Base-by-base conservation (phyloP, 2,797 vertebrate species). In the Alosa sapidissima region DNA sequence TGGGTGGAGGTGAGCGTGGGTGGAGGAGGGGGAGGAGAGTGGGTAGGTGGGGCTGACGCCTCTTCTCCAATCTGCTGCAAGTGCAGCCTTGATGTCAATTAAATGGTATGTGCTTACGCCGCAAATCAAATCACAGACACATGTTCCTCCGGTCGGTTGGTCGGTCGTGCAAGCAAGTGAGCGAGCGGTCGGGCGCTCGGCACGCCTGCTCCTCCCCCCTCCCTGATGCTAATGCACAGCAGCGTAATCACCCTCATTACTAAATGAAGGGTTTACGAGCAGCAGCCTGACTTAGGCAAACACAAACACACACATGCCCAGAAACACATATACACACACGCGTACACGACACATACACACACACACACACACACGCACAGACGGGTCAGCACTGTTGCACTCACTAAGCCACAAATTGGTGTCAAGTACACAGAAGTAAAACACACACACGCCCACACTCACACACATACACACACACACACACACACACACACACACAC, bases 41-140 rank as follows among this genome's bases (percentile, higher is more conserved):
- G n/a, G 48, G 9, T 19, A 49, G 81, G 13, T 21, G 33, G 81
- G 21, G 19, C 4, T 9, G 48, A 21, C 72, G 9, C 45, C 72
- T 45, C 4, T 9, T 88, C 89, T 89, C 90, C 92, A 93, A 92
- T 93, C 90, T 88, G 89, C 88, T 92, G 88, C 88, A 89, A 47
- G 86, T 82, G 89, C 85, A 87, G 87, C 90, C 89, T 90, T 91
- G 91, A 81, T 94, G 93, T 94, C 93, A 94, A 94, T 94, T 95
- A 94, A 94, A 94, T 92, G 92, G 91, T 93, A 93, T 95, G 93
- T 92, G 94, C 94, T 94, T 94, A 94, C 92, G 88, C 93, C 91
- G 89, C 94, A 94, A 94, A 95, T 94, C 92, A 92, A 90, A 93
- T 91, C 91, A 89, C 87, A 89, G 89, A 90, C 89, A 89, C 90